Conservation (phyloP, 2,888 invertebrate species). For the Rhagophthalmus giganteus region DNA sequence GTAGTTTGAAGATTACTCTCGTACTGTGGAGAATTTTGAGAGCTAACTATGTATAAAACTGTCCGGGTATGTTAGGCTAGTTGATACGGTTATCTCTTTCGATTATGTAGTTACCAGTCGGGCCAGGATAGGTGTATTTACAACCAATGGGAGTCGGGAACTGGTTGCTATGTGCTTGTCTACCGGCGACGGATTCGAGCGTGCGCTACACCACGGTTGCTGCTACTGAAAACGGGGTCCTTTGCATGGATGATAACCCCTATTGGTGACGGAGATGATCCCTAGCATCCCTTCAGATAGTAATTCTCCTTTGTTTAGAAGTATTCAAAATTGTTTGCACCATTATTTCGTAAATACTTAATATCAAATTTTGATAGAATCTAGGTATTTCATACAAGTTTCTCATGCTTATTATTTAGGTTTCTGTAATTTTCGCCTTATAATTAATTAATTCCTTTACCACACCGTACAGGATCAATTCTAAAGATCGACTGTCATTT, state of each 20-base stretch:
- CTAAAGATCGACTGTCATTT: too few species aligned
- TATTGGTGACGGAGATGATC: slow-evolving; percentile 22
- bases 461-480: too few species aligned
- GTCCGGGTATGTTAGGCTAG: slow-evolving; percentile 34
- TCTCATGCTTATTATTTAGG: too few species aligned
- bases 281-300: slow-evolving; percentile 15
- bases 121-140: slow-evolving; percentile 38
- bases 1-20: too few species aligned
- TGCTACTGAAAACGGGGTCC: slow-evolving; percentile 14
- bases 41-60: slow-evolving; percentile 34
- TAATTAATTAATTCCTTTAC: too few species aligned
- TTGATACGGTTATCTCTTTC: slow-evolving; percentile 42
- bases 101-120: slow-evolving; percentile 43
- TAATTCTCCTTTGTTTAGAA: too few species aligned
- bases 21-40: too few species aligned
- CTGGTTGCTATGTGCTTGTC: slow-evolving; percentile 42
- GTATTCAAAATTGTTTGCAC: too few species aligned
- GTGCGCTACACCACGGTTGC: slow-evolving; percentile 17
- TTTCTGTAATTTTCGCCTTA: too few species aligned
- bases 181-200: slow-evolving; percentile 17
- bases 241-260: slow-evolving; percentile 23
- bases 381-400: too few species aligned
- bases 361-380: too few species aligned
- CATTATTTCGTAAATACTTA: slow-evolving; percentile 1
- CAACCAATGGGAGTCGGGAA: slow-evolving; percentile 39